These are phyloP conservation scores for Pangasianodon gigas DNA, from an alignment of 2,113 vertebrate species.

Conservation along the genomic window DNA sequence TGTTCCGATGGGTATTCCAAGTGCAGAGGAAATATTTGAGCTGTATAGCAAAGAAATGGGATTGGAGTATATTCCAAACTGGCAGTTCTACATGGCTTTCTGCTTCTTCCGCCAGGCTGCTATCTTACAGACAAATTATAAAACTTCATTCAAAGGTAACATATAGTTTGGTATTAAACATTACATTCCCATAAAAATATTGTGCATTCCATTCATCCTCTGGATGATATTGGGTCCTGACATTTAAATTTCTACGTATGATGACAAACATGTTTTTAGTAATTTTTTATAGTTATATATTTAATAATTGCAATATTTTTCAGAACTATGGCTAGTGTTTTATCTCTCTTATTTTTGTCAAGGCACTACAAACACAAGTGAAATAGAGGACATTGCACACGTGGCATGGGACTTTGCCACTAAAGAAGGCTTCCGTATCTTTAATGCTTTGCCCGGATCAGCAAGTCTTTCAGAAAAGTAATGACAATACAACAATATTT, in stretches of 20 bases:
- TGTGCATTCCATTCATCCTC: background rate
- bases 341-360: background rate
- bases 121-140: constrained; percentile 67
- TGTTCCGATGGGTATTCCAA: constrained; percentile 71
- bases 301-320: background rate
- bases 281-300: background rate
- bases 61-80: constrained; percentile 58
- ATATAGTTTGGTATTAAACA: background rate
- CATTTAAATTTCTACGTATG: background rate
- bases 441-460: constrained; percentile 65
- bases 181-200: background rate
- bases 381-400: constrained; percentile 66
- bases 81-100: constrained; percentile 83
- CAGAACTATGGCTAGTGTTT: background rate
- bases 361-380: background rate
- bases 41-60: constrained; percentile 70
- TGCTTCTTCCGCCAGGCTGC: constrained; percentile 77
- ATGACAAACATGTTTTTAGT: background rate
- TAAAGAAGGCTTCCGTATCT: constrained; percentile 84
- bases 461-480: background rate
- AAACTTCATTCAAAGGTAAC: constrained; percentile 67
- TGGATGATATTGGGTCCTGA: background rate
- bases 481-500: too few relatives aligned
- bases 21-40: constrained; percentile 68
- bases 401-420: constrained; percentile 82